Evolutionary conservation across 2,797 vertebrate species (phyloP).

Genomic region (Eidolon dupreanum): DNA sequence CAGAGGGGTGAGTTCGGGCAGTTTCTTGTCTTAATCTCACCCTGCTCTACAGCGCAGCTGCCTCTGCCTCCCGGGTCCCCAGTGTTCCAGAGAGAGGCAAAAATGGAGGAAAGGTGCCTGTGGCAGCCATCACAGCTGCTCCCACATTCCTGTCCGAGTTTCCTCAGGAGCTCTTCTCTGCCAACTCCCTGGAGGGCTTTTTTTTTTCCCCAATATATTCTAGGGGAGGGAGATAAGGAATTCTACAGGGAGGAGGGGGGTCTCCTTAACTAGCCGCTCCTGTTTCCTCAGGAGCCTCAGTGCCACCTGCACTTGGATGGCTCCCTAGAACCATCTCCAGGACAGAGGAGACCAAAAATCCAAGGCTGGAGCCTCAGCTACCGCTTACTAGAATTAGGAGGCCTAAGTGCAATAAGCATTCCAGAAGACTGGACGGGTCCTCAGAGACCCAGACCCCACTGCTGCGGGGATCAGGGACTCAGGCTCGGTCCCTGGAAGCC

Average conservation of each 20-base stretch:
- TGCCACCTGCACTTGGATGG: background rate
- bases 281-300: background rate
- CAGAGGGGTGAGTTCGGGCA: background rate
- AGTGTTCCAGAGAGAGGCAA: background rate
- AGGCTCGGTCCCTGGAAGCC: background rate
- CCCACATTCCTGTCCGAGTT: background rate
- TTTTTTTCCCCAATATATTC: background rate
- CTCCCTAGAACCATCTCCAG: background rate
- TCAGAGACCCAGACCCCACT: background rate
- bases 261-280: background rate
- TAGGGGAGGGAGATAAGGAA: background rate
- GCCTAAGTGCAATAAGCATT: slow-evolving; percentile 53
- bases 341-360: background rate
- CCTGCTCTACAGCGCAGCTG: background rate
- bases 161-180: background rate
- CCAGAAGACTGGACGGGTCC: background rate
- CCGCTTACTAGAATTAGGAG: background rate
- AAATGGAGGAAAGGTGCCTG: background rate
- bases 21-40: background rate
- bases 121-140: fast-evolving
- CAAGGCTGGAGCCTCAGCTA: background rate
- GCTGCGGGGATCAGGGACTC: background rate
- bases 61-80: background rate
- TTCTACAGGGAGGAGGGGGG: background rate
- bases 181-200: background rate